Base-by-base conservation (phyloP, 2,113 vertebrate genomes). In the Corythornis madagascariensis region DNA sequence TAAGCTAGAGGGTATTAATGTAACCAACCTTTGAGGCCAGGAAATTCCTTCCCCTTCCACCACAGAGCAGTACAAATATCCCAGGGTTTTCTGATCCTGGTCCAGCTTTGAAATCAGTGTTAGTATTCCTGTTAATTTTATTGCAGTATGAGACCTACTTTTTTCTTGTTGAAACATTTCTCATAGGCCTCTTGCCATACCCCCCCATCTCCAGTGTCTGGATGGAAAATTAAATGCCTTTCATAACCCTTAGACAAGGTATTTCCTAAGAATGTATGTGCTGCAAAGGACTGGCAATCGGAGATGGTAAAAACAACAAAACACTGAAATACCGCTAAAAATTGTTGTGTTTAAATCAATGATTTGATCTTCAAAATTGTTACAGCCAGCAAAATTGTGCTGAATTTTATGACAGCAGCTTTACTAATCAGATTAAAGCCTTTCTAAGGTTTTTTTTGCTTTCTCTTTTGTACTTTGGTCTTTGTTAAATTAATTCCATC, bases 31-130 rank as follows among this genome's bases (percentile, higher is more conserved):
- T 73, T n/a, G 71, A 74, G 84, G 63, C 11, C 91, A 92, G 92
- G 82, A 94, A 94, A 96, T 94, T 91, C 92, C 61, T 93, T 94
- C 26, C 65, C 65, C 61, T 92, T 79, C 84, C 79, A 74, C 89
- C 72, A 74, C 79, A 55, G 82, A 89, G 78, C 81, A 53, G 52
- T 55, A 83, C 92, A 92, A 87, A 80, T 89, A 92, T 76, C 82
- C 29, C 60, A 48, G 64, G 52, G 47, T 80, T 88, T 95, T 77
- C 72, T 94, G 84, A 70, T 80, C 82, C 57, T 74, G 56, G 53
- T 87, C 89, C 91, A 88, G 13, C 84, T 80, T 52, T 88, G 67
- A 83, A 80, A 64, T 83, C 52, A 48, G 40, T 38, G 72, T 60
- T 45, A 88, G 66, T 40, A 81, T 91, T 91, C 66, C 69, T 86